A percentile compares a stretch with the other conserved stretches of the same genome.
Evolutionary conservation across 92 coral and sea anemone species (phyloP).

Genomic region (Palythoa heliodiscus): DNA sequence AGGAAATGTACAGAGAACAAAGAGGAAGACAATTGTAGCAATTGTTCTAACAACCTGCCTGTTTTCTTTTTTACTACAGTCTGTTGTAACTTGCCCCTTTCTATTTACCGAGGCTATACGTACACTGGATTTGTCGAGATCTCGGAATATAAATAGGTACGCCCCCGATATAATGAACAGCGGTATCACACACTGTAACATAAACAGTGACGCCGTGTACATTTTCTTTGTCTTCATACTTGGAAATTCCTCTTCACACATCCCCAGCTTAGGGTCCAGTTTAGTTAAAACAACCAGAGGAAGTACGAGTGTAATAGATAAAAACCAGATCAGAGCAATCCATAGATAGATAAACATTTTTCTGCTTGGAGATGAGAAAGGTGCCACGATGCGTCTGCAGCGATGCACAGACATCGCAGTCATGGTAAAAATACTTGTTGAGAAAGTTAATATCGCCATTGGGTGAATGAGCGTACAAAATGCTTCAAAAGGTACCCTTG

Average conservation of each 20-base stretch:
- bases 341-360: conserved; percentile 54
- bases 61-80: conserved; percentile 67
- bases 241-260: conserved; percentile 76
- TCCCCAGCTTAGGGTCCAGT: conserved; percentile 12
- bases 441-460: conserved; percentile 70
- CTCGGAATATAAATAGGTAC: conserved; percentile 82
- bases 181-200: conserved; percentile 84
- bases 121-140: conserved; percentile 52
- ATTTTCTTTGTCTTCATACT: conserved; percentile 51
- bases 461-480: conserved; percentile 72
- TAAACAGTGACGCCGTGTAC: conserved; percentile 78
- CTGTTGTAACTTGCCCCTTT: conserved; percentile 20
- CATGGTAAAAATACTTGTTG: conserved; percentile 84
- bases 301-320: conserved; percentile 57
- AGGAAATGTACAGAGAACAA: conserved; percentile 87
- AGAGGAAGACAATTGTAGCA: conserved; percentile 77
- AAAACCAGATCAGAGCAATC: conserved; percentile 62
- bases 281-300: conserved; percentile 75
- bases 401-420: conserved; percentile 85
- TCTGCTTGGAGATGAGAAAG: conserved; percentile 68
- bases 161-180: conserved; percentile 79
- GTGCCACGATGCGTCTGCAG: conserved; percentile 75
- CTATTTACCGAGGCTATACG: conserved; percentile 18
- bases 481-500: conserved; percentile 52
- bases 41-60: conserved; percentile 80